Evolutionary conservation across 2,888 invertebrate genomes (phyloP).

Genomic region (Papilio gigon): DNA sequence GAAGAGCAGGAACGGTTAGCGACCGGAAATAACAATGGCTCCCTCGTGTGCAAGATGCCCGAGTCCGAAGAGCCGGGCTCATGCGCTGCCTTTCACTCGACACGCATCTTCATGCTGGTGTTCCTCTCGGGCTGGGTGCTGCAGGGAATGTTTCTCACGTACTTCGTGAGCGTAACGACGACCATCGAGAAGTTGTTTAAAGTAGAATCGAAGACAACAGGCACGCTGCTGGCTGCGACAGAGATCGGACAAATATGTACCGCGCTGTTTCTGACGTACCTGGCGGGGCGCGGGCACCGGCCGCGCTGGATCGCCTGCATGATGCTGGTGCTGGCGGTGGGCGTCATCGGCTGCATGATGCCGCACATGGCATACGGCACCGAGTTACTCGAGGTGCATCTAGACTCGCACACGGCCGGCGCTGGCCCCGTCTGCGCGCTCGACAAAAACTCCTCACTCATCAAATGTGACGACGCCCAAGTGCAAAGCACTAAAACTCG

Average conservation of each 20-base stretch:
- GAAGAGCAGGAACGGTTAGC: conserved; percentile 79
- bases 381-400: conserved; percentile 82
- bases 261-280: conserved; percentile 92
- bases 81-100: conserved; percentile 89
- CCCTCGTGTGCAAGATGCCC: conserved; percentile 89
- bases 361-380: conserved; percentile 94
- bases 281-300: conserved; percentile 94
- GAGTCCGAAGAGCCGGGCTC: conserved; percentile 81
- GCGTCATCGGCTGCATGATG: conserved; percentile 92
- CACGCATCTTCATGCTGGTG: conserved; percentile 93
- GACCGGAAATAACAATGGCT: conserved; percentile 86
- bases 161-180: conserved; percentile 96
- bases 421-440: conserved; percentile 65
- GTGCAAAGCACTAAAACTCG: conserved; percentile 86
- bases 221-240: conserved; percentile 93
- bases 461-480: conserved; percentile 83
- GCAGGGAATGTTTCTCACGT: conserved; percentile 96
- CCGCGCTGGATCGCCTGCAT: conserved; percentile 97
- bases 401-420: conserved; percentile 66
- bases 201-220: conserved; percentile 95
- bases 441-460: conserved; percentile 55
- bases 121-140: conserved; percentile 94
- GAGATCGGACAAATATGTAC: conserved; percentile 97
- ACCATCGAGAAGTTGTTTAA: conserved; percentile 96
- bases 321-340: conserved; percentile 93